These are phyloP conservation scores for Leptodactylus fuscus DNA, from an alignment of 2,113 vertebrate species.

Conservation along the genomic window DNA sequence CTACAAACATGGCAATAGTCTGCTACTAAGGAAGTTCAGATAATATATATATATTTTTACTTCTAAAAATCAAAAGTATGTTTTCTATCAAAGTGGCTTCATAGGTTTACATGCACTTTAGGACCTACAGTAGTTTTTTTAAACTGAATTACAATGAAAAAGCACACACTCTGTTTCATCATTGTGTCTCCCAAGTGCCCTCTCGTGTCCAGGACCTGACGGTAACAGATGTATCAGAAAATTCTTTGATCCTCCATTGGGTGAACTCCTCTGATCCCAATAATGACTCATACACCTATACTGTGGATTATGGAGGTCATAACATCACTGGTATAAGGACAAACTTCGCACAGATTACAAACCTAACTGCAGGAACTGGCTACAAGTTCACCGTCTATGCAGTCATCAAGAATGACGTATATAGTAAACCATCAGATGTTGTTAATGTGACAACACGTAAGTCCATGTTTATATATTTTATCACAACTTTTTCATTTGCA, in stretches of 20 bases:
- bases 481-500: too few species aligned
- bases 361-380: background rate
- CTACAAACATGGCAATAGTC: too few species aligned
- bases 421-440: background rate
- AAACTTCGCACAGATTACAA: background rate
- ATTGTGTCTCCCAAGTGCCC: constrained; percentile 36
- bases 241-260: constrained; percentile 57
- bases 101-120: too few species aligned
- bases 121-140: too few species aligned
- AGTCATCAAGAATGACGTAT: background rate
- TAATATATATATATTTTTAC: too few species aligned
- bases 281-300: background rate
- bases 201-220: background rate
- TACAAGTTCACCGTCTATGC: background rate
- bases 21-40: too few species aligned
- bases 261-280: background rate
- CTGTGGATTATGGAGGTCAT: background rate
- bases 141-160: too few species aligned
- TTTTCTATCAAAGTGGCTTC: too few species aligned
- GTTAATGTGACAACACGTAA: background rate
- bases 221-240: background rate
- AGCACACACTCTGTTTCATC: too few species aligned
- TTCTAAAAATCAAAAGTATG: too few species aligned
- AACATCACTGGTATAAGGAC: background rate
- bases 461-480: background rate